A percentile compares a stretch with the other conserved stretches of the same genome.
These are phyloP conservation scores for Conus betulinus DNA, from an alignment of 1,140 invertebrate genomes.

Conservation along the genomic window DNA sequence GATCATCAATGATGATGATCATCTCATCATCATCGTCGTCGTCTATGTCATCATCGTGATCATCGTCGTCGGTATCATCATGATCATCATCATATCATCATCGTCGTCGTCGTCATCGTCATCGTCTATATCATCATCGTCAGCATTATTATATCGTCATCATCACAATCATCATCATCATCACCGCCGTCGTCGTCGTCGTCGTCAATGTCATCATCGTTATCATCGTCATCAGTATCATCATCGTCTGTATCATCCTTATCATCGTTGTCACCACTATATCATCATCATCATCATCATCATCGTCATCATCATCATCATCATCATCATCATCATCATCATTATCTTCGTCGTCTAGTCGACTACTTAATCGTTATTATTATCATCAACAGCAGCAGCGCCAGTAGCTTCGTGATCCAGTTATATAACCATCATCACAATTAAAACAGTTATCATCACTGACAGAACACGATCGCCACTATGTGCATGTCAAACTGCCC, in stretches of 20 bases:
- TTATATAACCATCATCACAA: not conserved
- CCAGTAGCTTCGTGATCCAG: too few species aligned
- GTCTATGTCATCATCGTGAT: not conserved
- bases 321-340: conserved; percentile 19
- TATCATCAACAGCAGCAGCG: not conserved
- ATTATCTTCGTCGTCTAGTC: not conserved
- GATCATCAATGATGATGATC: not conserved
- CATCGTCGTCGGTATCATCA: not conserved
- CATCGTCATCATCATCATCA: conserved; percentile 1
- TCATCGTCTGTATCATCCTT: not conserved
- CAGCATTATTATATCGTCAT: too few species aligned
- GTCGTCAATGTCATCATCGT: not conserved
- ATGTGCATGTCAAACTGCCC: too few species aligned
- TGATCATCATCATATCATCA: not conserved
- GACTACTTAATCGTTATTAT: not conserved
- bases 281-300: conserved; percentile 44
- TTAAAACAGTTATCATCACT: not conserved
- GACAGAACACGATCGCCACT: too few species aligned
- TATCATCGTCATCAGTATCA: not conserved
- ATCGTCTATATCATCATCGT: too few species aligned
- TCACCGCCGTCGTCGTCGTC: conserved; percentile 6
- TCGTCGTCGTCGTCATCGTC: not conserved
- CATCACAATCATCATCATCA: not conserved
- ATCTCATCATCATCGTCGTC: too few species aligned
- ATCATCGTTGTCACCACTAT: conserved; percentile 18